phyloP scores from a whole-genome alignment of 2,797 vertebrate genomes.

The Clamator glandarius region DNA sequence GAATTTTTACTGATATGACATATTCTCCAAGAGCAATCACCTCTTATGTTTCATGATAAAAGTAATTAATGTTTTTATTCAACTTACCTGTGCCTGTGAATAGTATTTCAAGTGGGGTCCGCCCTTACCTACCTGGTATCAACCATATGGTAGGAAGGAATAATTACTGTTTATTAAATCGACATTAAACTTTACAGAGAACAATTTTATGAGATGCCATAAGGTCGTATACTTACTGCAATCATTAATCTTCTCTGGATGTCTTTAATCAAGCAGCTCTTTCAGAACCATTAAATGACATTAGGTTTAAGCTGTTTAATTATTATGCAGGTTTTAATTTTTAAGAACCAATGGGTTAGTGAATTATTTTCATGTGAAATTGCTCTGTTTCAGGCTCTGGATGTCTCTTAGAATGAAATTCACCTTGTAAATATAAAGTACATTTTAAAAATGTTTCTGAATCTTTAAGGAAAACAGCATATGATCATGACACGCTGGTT shows the following conservation, averaged over 20 bases:
- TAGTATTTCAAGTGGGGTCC: conserved; percentile 14
- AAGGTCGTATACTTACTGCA: conserved; percentile 45
- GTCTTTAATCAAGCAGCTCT: conserved; percentile 51
- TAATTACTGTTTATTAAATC: conserved; percentile 68
- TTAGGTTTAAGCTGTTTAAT: neutral
- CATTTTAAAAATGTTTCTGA: neutral
- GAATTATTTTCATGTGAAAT: neutral
- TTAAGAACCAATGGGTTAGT: neutral
- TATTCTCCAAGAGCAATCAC: neutral
- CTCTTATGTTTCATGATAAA: neutral
- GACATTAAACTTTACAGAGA: conserved; percentile 55
- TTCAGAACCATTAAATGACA: neutral
- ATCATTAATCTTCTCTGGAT: conserved; percentile 58
- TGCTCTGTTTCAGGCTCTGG: neutral
- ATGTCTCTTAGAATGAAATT: neutral
- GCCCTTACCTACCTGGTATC: neutral
- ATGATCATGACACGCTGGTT: neutral
- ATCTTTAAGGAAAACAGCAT: neutral
- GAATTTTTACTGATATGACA: neutral
- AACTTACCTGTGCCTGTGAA: conserved; percentile 20
- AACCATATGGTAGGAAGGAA: conserved; percentile 53
- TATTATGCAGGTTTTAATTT: neutral
- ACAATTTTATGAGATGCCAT: conserved; percentile 46
- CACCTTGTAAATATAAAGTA: neutral
- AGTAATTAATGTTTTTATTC: conserved; percentile 56